A percentile compares a stretch with the other conserved stretches of the same genome.
Conservation (phyloP, 2,797 vertebrate genomes). For the Hipposideros larvatus region DNA sequence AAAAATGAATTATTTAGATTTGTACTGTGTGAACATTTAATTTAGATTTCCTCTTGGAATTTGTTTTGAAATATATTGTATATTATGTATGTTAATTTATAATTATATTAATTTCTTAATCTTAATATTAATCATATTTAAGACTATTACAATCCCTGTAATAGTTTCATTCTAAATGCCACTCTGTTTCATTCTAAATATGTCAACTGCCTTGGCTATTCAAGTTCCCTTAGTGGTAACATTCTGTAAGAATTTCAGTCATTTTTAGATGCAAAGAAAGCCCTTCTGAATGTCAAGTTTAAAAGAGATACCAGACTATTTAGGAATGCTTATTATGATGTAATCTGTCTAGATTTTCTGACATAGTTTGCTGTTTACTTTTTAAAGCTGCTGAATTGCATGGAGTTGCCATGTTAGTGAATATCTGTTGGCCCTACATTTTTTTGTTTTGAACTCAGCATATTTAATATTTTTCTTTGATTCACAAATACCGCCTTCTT, state of each 20-base stretch:
- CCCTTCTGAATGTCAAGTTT: background rate
- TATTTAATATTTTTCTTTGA: conserved; percentile 1
- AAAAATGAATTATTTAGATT: conserved; percentile 38
- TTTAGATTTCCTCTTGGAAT: conserved; percentile 1
- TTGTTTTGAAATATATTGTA: conserved; percentile 16
- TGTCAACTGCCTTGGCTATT: background rate
- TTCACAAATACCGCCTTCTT: background rate
- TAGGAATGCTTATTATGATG: background rate
- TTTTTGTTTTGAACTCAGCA: conserved; percentile 37
- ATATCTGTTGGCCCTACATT: background rate
- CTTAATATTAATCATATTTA: background rate
- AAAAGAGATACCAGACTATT: background rate
- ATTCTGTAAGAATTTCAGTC: conserved; percentile 2
- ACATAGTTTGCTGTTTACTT: background rate
- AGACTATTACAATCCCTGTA: background rate
- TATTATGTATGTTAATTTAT: background rate
- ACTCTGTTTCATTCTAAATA: background rate
- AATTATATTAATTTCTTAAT: background rate
- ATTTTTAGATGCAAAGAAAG: conserved; percentile 38
- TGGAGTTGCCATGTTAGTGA: background rate
- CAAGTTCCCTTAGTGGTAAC: background rate
- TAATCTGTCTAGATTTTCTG: conserved; percentile 53
- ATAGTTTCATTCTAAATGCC: background rate
- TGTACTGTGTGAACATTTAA: conserved; percentile 31
- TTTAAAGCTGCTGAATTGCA: conserved; percentile 27